A percentile compares a stretch with the other conserved stretches of the same genome.
Evolutionary conservation across 2,113 vertebrate species (phyloP).

Genomic region (Sardina pilchardus): DNA sequence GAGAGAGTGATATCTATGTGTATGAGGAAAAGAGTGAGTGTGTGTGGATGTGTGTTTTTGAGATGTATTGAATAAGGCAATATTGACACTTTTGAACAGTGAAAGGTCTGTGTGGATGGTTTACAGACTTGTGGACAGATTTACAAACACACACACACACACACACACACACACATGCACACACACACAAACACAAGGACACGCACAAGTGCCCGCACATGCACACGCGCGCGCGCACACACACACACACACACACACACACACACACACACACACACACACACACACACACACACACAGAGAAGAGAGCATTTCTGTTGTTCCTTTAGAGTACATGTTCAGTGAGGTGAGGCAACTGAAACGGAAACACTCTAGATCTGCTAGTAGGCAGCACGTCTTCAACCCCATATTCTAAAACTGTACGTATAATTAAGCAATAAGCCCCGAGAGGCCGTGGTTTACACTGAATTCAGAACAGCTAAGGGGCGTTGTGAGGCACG

Average conservation of each 20-base stretch:
- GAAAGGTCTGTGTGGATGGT: background rate
- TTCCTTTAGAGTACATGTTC: too few species aligned
- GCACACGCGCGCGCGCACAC: conserved; percentile 15
- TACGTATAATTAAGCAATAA: too few species aligned
- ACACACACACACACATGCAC: background rate
- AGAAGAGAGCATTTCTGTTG: background rate
- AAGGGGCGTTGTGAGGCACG: too few species aligned
- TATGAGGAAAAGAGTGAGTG: too few species aligned
- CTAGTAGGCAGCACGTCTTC: too few species aligned
- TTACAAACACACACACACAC: background rate
- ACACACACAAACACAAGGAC: background rate
- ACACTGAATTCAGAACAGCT: too few species aligned
- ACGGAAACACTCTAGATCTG: too few species aligned
- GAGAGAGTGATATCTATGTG: background rate
- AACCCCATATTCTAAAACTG: too few species aligned
- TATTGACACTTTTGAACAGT: background rate
- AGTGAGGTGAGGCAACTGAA: too few species aligned
- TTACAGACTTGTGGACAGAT: background rate
- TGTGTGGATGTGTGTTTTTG: background rate
- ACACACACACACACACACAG: conserved; percentile 14
- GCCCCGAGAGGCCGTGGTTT: too few species aligned
- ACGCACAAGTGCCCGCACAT: background rate
- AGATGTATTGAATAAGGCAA: background rate
- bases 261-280: conserved; percentile 34
- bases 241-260: conserved; percentile 39